A percentile compares a stretch with the other conserved stretches of the same genome.
phyloP scores from a whole-genome alignment of 37 sponge, comb jelly and placozoan genomes.

The Beroe forskalii region DNA sequence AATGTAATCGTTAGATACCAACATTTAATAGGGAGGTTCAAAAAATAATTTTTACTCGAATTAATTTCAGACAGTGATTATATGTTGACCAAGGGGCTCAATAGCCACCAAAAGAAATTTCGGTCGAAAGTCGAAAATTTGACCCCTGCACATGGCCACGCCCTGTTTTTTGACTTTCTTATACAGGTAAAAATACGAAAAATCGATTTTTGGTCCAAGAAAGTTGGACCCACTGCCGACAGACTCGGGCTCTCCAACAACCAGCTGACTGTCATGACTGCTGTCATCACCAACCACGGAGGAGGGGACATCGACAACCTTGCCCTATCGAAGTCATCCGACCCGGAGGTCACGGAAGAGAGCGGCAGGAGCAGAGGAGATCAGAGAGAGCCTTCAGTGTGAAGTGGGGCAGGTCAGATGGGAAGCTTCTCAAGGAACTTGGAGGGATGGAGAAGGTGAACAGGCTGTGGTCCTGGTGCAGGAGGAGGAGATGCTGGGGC shows the following conservation, averaged over 20 bases:
- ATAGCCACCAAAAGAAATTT: too few species aligned
- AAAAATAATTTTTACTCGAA: too few species aligned
- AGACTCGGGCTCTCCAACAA: background rate
- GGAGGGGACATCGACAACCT: conserved; percentile 3
- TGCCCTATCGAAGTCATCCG: conserved; percentile 33
- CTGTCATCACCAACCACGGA: background rate
- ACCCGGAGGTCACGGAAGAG: background rate
- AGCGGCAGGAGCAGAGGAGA: background rate
- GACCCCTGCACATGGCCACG: too few species aligned
- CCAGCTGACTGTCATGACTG: background rate
- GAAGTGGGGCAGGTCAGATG: background rate
- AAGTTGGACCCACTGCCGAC: background rate
- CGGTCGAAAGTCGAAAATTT: too few species aligned
- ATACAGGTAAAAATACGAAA: too few species aligned
- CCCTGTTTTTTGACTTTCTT: too few species aligned
- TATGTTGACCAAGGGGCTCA: too few species aligned
- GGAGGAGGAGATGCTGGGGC: background rate
- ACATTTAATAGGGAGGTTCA: too few species aligned
- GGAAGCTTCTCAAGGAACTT: background rate
- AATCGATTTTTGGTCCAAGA: too few species aligned
- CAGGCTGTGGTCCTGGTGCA: background rate
- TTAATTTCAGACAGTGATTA: too few species aligned
- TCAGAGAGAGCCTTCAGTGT: background rate
- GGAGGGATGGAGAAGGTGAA: background rate
- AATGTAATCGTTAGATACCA: too few species aligned